phyloP scores from a whole-genome alignment of 2,113 vertebrate genomes.

The Noctilio leporinus region DNA sequence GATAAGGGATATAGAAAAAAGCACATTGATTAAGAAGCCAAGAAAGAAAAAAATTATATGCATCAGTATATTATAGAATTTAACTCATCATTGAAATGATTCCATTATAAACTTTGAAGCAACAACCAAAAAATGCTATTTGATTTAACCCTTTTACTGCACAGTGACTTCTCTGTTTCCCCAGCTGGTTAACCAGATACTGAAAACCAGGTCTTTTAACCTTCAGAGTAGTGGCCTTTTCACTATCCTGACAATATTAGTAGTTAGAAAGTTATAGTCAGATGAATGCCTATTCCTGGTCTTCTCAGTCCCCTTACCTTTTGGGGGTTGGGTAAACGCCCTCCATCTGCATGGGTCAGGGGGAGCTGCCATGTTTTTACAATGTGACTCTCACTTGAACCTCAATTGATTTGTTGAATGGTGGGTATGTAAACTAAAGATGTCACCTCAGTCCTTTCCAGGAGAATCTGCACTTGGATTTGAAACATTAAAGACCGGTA shows the following conservation, averaged over 20 bases:
- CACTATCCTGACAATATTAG: neutral
- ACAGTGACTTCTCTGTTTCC: neutral
- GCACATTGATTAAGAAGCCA: neutral
- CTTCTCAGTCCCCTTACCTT: neutral
- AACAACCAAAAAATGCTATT: neutral
- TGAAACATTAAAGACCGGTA: neutral
- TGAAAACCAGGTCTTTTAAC: neutral
- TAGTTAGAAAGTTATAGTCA: neutral
- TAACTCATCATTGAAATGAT: neutral
- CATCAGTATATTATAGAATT: neutral
- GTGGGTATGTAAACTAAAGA: neutral
- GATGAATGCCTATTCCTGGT: neutral
- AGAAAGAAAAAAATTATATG: neutral
- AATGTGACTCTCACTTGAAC: neutral
- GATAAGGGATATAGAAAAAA: neutral
- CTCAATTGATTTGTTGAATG: neutral
- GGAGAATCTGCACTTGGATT: neutral
- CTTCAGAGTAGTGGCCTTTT: neutral
- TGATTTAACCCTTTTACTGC: neutral
- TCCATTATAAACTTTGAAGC: neutral
- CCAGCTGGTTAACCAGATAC: neutral
- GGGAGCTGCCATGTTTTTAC: neutral
- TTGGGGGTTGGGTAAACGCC: neutral
- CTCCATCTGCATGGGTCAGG: neutral
- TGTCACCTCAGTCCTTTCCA: neutral